Evolutionary conservation across 2,888 invertebrate genomes (phyloP).

Genomic region (Syrista parreyssii): DNA sequence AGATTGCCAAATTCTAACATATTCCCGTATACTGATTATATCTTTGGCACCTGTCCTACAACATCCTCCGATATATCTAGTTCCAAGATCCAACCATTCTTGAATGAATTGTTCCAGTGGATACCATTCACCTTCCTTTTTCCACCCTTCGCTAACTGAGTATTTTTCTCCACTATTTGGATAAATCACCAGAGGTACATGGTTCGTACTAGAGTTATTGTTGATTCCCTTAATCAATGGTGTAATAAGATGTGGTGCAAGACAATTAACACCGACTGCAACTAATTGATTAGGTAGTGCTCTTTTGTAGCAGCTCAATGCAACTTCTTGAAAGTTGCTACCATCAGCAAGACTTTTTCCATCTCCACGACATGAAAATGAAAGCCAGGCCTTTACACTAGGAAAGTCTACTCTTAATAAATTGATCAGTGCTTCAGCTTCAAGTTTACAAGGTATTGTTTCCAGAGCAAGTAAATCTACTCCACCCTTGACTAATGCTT

Average conservation of each 20-base stretch:
- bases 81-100: constrained; percentile 86
- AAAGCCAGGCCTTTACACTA: constrained; percentile 83
- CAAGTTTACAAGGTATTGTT: constrained; percentile 88
- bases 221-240: constrained; percentile 72
- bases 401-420: constrained; percentile 81
- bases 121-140: constrained; percentile 72
- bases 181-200: constrained; percentile 86
- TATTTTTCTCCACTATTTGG: constrained; percentile 93
- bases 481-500: constrained; percentile 82
- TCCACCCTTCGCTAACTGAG: constrained; percentile 73
- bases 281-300: constrained; percentile 77
- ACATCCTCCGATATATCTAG: constrained; percentile 90
- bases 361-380: constrained; percentile 84
- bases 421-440: constrained; percentile 86
- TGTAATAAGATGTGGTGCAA: constrained; percentile 75
- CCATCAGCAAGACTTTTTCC: constrained; percentile 79
- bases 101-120: constrained; percentile 79
- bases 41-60: constrained; percentile 89
- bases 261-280: constrained; percentile 92
- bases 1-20: constrained; percentile 68
- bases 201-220: constrained; percentile 65
- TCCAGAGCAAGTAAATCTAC: constrained; percentile 90
- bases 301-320: constrained; percentile 73
- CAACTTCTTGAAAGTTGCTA: constrained; percentile 81
- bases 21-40: constrained; percentile 77